Conservation (phyloP, 2,888 invertebrate genomes). For the Drosophila cognata region DNA sequence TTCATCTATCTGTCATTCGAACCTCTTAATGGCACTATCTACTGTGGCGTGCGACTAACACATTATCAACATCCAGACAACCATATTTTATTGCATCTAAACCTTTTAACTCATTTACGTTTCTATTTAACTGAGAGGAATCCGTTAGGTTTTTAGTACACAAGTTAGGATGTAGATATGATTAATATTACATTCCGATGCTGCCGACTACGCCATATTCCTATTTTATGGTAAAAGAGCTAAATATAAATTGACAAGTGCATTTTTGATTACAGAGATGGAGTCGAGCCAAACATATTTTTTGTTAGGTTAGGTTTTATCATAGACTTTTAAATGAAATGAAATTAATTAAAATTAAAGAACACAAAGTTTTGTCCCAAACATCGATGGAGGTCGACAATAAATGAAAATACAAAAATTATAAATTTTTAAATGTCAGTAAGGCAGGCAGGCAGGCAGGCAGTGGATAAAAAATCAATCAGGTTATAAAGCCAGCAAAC, state of each 20-base stretch:
- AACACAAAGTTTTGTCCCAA: too few relatives aligned
- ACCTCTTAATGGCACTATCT: neutral
- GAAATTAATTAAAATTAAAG: too few relatives aligned
- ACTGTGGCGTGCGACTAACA: neutral
- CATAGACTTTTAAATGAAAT: too few relatives aligned
- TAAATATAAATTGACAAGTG: neutral
- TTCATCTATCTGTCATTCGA: neutral
- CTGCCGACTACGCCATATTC: neutral
- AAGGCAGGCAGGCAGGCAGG: slow-evolving; percentile 10
- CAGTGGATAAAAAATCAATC: slow-evolving; percentile 52
- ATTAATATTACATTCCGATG: neutral
- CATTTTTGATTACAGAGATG: neutral
- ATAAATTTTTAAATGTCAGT: slow-evolving; percentile 3
- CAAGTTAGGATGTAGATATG: neutral
- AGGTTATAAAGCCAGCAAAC: slow-evolving; percentile 3
- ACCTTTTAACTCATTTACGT: neutral
- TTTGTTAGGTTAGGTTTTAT: neutral
- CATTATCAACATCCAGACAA: neutral
- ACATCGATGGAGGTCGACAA: neutral
- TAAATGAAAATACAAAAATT: neutral
- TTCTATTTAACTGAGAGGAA: neutral
- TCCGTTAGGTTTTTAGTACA: neutral
- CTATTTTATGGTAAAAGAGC: neutral
- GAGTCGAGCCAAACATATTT: neutral
- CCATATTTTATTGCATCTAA: neutral